phyloP scores from a whole-genome alignment of 2,797 vertebrate species.

The Microctenopoma steveboyesi region DNA sequence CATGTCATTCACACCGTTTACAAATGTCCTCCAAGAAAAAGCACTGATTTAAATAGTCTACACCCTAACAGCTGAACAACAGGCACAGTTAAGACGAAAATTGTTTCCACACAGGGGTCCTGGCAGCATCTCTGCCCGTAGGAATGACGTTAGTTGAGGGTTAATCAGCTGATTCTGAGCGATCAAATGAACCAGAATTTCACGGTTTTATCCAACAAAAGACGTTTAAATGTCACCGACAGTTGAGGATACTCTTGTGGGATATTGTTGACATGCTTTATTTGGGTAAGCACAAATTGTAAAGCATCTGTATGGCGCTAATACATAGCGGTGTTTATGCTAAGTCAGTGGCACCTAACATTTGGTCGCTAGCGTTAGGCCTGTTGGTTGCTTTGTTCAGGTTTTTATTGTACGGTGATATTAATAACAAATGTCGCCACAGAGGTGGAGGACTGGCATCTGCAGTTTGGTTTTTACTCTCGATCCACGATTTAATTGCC shows the following conservation, averaged over 20 bases:
- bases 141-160: constrained; percentile 70
- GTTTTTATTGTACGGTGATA: not conserved
- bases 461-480: not conserved
- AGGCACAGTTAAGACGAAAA: constrained; percentile 58
- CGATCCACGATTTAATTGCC: accelerated
- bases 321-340: constrained; percentile 66
- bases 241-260: constrained; percentile 12
- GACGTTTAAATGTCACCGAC: constrained; percentile 10
- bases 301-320: not conserved
- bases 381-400: constrained; percentile 66
- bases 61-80: not conserved
- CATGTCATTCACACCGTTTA: accelerated
- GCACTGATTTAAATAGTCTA: not conserved
- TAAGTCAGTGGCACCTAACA: constrained; percentile 71
- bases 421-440: not conserved
- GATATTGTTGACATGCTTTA: constrained; percentile 74
- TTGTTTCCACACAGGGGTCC: constrained; percentile 58
- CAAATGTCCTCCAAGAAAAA: accelerated
- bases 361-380: constrained; percentile 53
- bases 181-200: constrained; percentile 62
- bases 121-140: constrained; percentile 37
- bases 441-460: accelerated
- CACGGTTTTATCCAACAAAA: constrained; percentile 18
- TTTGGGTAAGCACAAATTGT: constrained; percentile 67
- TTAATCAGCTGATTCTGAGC: constrained; percentile 82